Percentiles rank a stretch among this genome's conserved stretches.
phyloP scores from a whole-genome alignment of 2,797 vertebrate species.

The Dryobates pubescens region DNA sequence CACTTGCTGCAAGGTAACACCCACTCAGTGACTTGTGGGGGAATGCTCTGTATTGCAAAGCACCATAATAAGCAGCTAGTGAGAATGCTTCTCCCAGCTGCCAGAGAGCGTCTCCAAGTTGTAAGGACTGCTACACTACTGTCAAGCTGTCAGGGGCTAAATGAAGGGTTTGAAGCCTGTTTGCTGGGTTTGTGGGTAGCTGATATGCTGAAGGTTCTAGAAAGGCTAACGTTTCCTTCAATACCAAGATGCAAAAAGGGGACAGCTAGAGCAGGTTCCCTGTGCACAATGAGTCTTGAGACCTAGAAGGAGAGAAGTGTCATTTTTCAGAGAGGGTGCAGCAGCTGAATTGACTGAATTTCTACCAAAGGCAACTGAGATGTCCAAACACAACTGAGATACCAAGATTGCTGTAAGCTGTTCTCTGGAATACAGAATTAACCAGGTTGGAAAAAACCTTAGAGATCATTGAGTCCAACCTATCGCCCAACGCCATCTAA shows the following conservation, averaged over 20 bases:
- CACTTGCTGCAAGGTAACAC: background rate
- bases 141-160: constrained; percentile 30
- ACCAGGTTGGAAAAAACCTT: no score
- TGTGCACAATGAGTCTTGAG: background rate
- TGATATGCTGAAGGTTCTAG: background rate
- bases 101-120: background rate
- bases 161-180: background rate
- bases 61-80: constrained; percentile 27
- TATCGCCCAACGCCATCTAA: no score
- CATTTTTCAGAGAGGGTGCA: background rate
- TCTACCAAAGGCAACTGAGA: background rate
- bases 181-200: background rate
- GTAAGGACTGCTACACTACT: constrained; percentile 4
- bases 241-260: background rate
- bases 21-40: background rate
- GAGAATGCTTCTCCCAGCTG: background rate
- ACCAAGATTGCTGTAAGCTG: no score
- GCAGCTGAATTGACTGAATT: background rate
- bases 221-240: background rate
- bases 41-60: constrained; percentile 1
- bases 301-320: background rate
- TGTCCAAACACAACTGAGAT: no score
- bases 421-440: no score
- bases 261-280: background rate
- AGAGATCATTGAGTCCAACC: no score